These are phyloP conservation scores for Xyrauchen texanus DNA, from an alignment of 2,113 vertebrate genomes.

Conservation along the genomic window DNA sequence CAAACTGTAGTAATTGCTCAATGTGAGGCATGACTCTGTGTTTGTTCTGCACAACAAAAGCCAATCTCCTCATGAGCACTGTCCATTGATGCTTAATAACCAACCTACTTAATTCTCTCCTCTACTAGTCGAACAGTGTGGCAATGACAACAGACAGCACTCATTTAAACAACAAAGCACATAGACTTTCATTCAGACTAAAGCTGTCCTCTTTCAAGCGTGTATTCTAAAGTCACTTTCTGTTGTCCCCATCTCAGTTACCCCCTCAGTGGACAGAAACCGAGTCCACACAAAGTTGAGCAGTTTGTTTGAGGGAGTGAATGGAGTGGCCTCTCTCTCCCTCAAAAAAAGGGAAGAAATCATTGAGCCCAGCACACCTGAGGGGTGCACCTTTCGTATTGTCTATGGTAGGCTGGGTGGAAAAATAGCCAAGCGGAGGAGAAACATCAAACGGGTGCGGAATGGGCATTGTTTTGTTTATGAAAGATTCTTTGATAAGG, in stretches of 20 bases:
- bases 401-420: slow-evolving; percentile 78
- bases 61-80: slow-evolving; percentile 85
- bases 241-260: slow-evolving; percentile 85
- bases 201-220: slow-evolving; percentile 95
- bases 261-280: slow-evolving; percentile 82
- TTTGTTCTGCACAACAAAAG: slow-evolving; percentile 73
- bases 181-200: slow-evolving; percentile 91
- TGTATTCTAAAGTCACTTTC: slow-evolving; percentile 85
- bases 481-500: slow-evolving; percentile 79
- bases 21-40: slow-evolving; percentile 41
- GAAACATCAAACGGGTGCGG: slow-evolving; percentile 87
- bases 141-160: slow-evolving; percentile 90
- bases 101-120: slow-evolving; percentile 89
- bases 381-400: slow-evolving; percentile 84
- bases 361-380: slow-evolving; percentile 70
- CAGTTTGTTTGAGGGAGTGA: slow-evolving; percentile 85
- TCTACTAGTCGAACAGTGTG: slow-evolving; percentile 79
- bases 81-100: slow-evolving; percentile 86
- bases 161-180: slow-evolving; percentile 98
- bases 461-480: slow-evolving; percentile 78
- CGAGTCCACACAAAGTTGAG: slow-evolving; percentile 81
- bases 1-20: slow-evolving; percentile 34
- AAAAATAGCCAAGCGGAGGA: slow-evolving; percentile 83
- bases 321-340: slow-evolving; percentile 80
- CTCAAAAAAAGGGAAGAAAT: slow-evolving; percentile 61